Evolutionary conservation across 2,888 invertebrate genomes (phyloP).

Genomic region (Sminthurinus aureus): DNA sequence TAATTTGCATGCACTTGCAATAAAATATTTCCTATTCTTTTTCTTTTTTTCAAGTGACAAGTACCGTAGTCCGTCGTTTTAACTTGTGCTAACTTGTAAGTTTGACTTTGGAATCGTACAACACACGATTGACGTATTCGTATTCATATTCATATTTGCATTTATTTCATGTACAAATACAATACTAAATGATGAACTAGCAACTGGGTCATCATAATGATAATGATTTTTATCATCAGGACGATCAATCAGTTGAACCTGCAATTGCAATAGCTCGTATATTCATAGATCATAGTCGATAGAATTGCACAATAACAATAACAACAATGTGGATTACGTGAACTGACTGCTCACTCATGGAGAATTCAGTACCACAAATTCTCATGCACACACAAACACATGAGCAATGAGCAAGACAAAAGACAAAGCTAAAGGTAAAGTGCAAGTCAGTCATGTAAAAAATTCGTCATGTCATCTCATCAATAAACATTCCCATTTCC

Average conservation of each 20-base stretch:
- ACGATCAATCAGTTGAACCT: not conserved
- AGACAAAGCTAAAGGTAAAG: not conserved
- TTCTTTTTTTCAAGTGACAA: too few species aligned
- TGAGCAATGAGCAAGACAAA: too few species aligned
- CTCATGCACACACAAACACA: not conserved
- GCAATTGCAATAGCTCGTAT: not conserved
- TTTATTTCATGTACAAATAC: too few species aligned
- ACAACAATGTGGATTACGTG: slow-evolving; percentile 13
- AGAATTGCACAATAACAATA: slow-evolving; percentile 5
- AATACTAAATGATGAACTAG: not conserved
- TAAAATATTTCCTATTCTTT: too few species aligned
- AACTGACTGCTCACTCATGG: not conserved
- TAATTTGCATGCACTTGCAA: too few species aligned
- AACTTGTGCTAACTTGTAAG: too few species aligned
- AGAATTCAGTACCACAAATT: not conserved
- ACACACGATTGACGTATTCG: too few species aligned
- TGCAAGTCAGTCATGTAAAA: not conserved
- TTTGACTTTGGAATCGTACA: too few species aligned
- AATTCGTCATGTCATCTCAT: not conserved
- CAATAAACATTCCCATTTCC: not conserved
- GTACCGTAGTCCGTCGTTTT: too few species aligned
- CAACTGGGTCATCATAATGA: not conserved
- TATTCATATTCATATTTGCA: too few species aligned
- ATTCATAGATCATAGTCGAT: not conserved
- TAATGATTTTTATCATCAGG: slow-evolving; percentile 8